Conservation (phyloP, 53 echinoderm and acorn worm genomes). For the Hippasteria phrygiana region DNA sequence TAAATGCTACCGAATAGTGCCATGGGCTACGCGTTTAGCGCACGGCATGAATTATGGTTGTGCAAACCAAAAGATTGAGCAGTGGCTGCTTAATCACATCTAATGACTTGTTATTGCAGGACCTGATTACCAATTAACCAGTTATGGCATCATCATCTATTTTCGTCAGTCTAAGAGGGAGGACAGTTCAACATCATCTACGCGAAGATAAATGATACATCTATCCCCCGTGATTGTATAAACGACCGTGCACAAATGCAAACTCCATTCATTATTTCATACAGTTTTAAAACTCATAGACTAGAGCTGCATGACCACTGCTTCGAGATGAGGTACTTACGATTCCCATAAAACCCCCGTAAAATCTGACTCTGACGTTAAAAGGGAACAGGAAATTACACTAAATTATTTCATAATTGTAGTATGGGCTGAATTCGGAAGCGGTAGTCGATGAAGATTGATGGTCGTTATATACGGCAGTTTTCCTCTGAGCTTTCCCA, state of each 20-base stretch:
- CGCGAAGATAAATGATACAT: not conserved
- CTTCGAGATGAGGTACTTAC: too few relatives aligned
- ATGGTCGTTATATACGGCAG: not conserved
- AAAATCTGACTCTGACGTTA: too few relatives aligned
- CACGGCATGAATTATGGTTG: not conserved
- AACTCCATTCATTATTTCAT: not conserved
- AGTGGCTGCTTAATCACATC: not conserved
- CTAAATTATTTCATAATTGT: not conserved
- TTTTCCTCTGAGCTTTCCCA: too few relatives aligned
- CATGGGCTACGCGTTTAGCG: not conserved
- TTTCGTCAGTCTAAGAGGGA: not conserved
- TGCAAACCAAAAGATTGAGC: not conserved
- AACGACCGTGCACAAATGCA: not conserved
- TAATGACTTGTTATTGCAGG: slow-evolving; percentile 13
- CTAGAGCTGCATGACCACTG: too few relatives aligned
- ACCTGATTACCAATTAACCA: not conserved
- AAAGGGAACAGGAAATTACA: slow-evolving; percentile 4
- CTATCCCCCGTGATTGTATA: not conserved
- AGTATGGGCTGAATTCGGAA: not conserved
- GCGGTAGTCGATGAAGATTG: not conserved
- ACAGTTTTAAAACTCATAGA: too few relatives aligned
- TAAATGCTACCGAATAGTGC: not conserved
- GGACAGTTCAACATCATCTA: not conserved
- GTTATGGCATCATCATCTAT: not conserved
- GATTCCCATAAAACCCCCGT: too few relatives aligned